Evolutionary conservation across 2,113 vertebrate species (phyloP).

Genomic region (Lophius piscatorius): DNA sequence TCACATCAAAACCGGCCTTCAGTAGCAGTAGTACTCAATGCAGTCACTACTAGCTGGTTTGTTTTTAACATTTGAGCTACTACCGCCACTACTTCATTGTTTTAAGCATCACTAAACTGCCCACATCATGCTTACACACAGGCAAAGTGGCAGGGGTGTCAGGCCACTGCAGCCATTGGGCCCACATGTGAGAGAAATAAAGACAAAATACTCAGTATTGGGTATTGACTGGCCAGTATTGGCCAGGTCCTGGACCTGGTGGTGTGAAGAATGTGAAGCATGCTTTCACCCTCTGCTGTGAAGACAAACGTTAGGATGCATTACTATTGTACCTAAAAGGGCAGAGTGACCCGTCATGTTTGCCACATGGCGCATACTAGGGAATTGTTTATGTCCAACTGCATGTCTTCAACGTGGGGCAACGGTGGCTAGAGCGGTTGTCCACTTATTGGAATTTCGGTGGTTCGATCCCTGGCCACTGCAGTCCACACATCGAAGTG

Average conservation of each 20-base stretch:
- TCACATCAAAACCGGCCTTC: too few species aligned
- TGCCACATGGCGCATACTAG: constrained; percentile 39
- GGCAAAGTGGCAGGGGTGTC: neutral
- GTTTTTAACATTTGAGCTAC: too few species aligned
- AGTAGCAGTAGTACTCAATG: too few species aligned
- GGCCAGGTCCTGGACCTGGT: constrained; percentile 39
- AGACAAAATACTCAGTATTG: constrained; percentile 44
- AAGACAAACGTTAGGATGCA: constrained; percentile 53
- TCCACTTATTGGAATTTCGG: too few species aligned
- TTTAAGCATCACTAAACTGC: neutral
- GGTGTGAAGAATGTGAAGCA: constrained; percentile 77
- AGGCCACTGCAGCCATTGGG: constrained; percentile 14
- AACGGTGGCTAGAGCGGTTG: neutral
- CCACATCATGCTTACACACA: neutral
- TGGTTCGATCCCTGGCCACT: too few species aligned
- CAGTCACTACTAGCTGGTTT: too few species aligned
- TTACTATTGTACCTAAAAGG: constrained; percentile 52
- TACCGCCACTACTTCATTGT: too few species aligned
- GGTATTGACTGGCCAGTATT: constrained; percentile 30
- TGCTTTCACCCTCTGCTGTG: constrained; percentile 70
- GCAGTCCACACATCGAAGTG: too few species aligned
- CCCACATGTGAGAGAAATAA: constrained; percentile 22
- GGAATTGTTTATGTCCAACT: constrained; percentile 35
- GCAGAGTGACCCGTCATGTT: constrained; percentile 28
- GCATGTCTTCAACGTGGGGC: neutral